Evolutionary conservation across 2,888 invertebrate species (phyloP), one percentile per base, ranked within the genome.

Genomic region (Himalopsyche tibetana): DNA sequence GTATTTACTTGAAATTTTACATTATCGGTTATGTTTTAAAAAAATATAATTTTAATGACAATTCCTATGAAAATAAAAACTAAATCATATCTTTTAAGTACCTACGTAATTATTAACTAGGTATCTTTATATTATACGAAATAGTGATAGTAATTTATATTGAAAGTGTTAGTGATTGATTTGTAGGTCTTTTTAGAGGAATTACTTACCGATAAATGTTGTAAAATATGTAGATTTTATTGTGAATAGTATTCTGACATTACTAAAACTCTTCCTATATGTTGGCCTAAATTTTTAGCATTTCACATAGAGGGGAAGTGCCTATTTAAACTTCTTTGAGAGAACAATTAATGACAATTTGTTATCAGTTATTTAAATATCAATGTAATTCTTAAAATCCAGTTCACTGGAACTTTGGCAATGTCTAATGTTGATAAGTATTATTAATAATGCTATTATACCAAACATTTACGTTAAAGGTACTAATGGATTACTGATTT

Each of bases 61-160:
- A 56, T 19, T 63, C 63, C 63, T 63, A 63, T 63, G 19, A 63
- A 45, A 63, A 63, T 63, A 63, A 63, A 19, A 19, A 63, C 28
- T 63, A 63, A 63, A 63, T 63, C 63, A 63, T 63, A 63, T 63
- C 63, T 63, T 63, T 63, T 63, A 51, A 63, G 63, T 63, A 63
- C 63, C 63, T 63, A 63, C 63, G 28, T 63, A 63, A 63, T 63
- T 63, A 63, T 63, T 19, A 63, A 63, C 63, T 63, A 51, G 51
- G 51, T 51, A 63, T 28, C 63, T 11, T 6, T 63, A 63, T 63
- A 63, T 19, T 19, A 28, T 51, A 51, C 15, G n/a, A 63, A 63
- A n/a, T 63, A 63, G 63, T 19, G 63, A 63, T 63, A 63, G 63
- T 63, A 63, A 63, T 63, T 63, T 63, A 63, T 63, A 63, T 63